phyloP scores from a whole-genome alignment of 2,113 vertebrate species.

The Heptranchias perlo region DNA sequence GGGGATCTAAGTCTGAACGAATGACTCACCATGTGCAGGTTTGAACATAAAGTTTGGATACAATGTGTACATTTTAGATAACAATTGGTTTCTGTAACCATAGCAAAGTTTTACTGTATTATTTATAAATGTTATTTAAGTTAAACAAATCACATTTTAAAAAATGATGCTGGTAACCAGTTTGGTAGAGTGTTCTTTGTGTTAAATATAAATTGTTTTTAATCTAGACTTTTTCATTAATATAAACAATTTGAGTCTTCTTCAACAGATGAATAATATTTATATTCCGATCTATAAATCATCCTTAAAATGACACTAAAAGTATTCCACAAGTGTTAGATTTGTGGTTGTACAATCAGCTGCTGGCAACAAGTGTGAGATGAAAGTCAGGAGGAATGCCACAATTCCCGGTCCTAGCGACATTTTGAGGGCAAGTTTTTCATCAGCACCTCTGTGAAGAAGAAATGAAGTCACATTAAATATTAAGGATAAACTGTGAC shows the following conservation, averaged over 20 bases:
- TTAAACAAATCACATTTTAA: conserved; percentile 20
- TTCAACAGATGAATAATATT: not conserved
- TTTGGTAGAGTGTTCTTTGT: not conserved
- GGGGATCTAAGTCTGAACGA: not conserved
- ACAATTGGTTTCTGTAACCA: not conserved
- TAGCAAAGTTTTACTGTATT: not conserved
- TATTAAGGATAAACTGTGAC: not conserved
- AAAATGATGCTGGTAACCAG: not conserved
- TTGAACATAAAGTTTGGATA: not conserved
- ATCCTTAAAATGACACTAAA: not conserved
- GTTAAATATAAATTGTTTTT: not conserved
- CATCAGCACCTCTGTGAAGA: no score
- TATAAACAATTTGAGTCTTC: not conserved
- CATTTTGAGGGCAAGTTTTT: not conserved
- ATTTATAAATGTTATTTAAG: not conserved
- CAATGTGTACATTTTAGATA: not conserved
- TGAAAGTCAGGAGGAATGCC: not conserved
- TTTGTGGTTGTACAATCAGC: not conserved
- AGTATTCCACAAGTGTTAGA: not conserved
- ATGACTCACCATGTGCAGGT: no score
- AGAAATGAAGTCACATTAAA: not conserved
- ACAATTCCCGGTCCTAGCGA: not conserved
- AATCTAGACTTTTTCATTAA: not conserved
- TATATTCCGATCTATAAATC: not conserved
- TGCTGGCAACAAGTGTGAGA: not conserved